Evolutionary conservation across 1,140 invertebrate genomes (phyloP), one percentile per base, ranked within the genome.

Genomic region (Cotesia vestalis): DNA sequence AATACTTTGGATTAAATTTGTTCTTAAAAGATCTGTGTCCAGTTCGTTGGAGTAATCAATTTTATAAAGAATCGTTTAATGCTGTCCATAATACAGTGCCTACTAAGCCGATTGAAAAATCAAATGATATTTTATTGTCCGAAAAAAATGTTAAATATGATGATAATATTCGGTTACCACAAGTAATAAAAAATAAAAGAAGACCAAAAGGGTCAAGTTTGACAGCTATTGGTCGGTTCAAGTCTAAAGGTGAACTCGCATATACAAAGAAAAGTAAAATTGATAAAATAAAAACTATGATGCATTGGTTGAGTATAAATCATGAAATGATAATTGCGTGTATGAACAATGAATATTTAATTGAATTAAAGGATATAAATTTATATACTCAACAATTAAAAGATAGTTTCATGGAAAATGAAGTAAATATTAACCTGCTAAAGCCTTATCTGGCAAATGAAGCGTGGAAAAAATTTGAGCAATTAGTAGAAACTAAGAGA

Each of bases 351-450:
- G 59, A 61, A 20, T 61, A 61, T 35, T 20, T 20, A 20, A 61
- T 36, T 20, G 14, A 35, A 61, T 11, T 27, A 20, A 61, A n/a
- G 9, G 27, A 61, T 27, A 3, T 61, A 20, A 27, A 61, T 4
- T 1, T 61, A 20, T 2, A 14, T 36, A 6, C 27, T 4, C 12
- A 61, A 17, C 14, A 14, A 11, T 3, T 61, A 4, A 35, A 20
- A 11, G 3, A 61, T 61, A 11, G 12, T 11, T 34, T 61, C 4
- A 27, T 27, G 17, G 2, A 61, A 0, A 20, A 61, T 27, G 9
- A 20, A 27, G 59, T 61, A 14, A 61, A 61, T 20, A 61, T 61
- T 61, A 34, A 61, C 9, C 27, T 61, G 11, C 12, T 55, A 2
- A 55, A 55, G 2, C 38, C 38, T 4, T 1, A 40, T 17, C 17